Evolutionary conservation across 2,113 vertebrate genomes (phyloP).

Genomic region (Oenanthe oenanthe): DNA sequence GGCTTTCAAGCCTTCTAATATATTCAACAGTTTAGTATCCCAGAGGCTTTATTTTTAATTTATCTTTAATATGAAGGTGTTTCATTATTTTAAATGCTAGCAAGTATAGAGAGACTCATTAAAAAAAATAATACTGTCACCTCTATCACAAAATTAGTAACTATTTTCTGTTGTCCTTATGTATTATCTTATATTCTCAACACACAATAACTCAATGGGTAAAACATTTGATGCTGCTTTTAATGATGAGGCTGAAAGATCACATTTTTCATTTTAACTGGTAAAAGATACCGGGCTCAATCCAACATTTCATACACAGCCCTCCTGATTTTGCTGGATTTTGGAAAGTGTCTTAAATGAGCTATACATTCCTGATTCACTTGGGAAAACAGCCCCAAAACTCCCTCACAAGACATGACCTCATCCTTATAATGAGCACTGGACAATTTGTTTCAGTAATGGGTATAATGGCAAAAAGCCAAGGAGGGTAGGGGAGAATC

Average conservation of each 20-base stretch:
- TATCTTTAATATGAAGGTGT: background rate
- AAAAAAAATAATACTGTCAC: background rate
- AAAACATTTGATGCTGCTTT: background rate
- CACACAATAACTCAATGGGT: background rate
- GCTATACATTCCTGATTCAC: background rate
- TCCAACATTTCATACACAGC: background rate
- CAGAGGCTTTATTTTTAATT: background rate
- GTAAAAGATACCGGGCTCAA: background rate
- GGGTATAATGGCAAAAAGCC: slow-evolving; percentile 41
- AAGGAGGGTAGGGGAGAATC: background rate
- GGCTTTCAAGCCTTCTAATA: background rate
- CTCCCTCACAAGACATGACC: slow-evolving; percentile 26
- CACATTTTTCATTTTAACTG: background rate
- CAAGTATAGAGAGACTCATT: background rate
- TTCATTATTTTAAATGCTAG: background rate
- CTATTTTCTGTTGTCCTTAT: background rate
- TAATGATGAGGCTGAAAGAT: background rate
- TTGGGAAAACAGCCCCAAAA: slow-evolving; percentile 9
- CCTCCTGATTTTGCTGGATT: background rate
- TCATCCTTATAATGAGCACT: slow-evolving; percentile 27
- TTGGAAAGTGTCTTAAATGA: background rate
- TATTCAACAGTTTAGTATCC: background rate
- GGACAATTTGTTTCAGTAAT: slow-evolving; percentile 50
- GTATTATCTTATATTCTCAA: background rate
- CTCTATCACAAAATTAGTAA: background rate